Base-by-base conservation (phyloP, 1,140 invertebrate genomes). In the Xylocopa sonorina region DNA sequence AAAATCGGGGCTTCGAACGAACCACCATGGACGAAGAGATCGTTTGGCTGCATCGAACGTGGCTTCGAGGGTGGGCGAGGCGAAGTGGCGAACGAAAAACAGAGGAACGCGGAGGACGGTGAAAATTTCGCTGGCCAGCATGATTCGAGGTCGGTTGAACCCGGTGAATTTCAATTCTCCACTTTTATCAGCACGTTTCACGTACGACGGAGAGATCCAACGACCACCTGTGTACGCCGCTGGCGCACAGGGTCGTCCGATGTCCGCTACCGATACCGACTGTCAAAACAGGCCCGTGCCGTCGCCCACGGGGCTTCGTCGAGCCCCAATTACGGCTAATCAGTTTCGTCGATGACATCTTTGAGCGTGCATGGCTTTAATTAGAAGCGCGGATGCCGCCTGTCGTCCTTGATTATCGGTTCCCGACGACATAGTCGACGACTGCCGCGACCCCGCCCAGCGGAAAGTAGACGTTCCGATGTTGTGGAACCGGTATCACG, bases 331-430 rank as follows among this genome's bases (percentile, higher is more conserved):
- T 87, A 87, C 71, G 58, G 74, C 48, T 87, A 83, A 87, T 87
- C 86, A 87, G 84, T 87, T 83, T 73, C 80, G 27, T 41, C 83
- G 80, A 78, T 77, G 84, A 82, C 75, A 77, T 87, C 83, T 85
- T 85, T 76, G 62, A 82, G 63, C 77, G 51, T 75, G 69, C 86
- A 83, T 57, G 66, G 83, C 46, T 87, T 85, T 88, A 88, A 88
- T 88, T 81, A 85, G 77, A 78, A 58, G 7, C 74, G 38, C 67
- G 72, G 77, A 86, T 68, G 77, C 53, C 74, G 74, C 82, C 73
- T 84, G 77, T 60, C 48, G 72, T 71, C 41, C 38, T n/a, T 51
- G 69, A 75, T 82, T 53, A 48, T 66, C 62, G 46, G 3, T 16
- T n/a, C 3, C 21, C 10, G 14, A 14, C 5, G 18, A 41, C 34